Percentiles rank a stretch among this genome's conserved stretches.
Evolutionary conservation across 2,113 vertebrate genomes (phyloP).

Genomic region (Clupea harengus): DNA sequence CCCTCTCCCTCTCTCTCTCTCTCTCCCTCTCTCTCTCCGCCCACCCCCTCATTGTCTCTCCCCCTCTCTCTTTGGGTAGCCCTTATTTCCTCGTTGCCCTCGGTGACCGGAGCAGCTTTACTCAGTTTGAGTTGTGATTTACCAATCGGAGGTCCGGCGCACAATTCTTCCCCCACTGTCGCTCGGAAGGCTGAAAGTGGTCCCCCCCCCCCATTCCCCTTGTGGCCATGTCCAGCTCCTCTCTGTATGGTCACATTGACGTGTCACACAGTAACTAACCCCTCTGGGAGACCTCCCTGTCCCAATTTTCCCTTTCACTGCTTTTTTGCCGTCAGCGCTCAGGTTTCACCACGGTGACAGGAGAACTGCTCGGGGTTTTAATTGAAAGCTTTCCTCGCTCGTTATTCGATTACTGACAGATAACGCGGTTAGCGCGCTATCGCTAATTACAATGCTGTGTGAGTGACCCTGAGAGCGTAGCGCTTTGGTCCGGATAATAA

Average conservation of each 20-base stretch:
- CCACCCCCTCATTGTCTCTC: neutral
- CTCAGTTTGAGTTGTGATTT: constrained; percentile 28
- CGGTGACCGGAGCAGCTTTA: constrained; percentile 27
- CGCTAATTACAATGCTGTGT: neutral
- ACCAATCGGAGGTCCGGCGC: neutral
- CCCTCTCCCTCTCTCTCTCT: too few relatives aligned
- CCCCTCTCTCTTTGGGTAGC: neutral
- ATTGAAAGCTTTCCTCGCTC: constrained; percentile 15
- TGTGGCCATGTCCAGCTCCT: neutral
- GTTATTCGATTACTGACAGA: constrained; percentile 37
- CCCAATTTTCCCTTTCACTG: constrained; percentile 28
- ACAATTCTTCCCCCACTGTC: neutral
- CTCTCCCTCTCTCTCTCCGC: too few relatives aligned
- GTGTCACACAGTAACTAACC: constrained; percentile 21
- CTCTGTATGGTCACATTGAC: neutral
- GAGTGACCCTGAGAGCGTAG: neutral
- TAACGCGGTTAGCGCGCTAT: neutral
- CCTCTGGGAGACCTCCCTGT: constrained; percentile 26
- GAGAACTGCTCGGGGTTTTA: constrained; percentile 16
- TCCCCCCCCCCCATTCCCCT: neutral
- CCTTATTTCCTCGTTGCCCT: constrained; percentile 6
- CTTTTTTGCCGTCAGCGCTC: constrained; percentile 32
- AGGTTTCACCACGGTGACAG: constrained; percentile 20
- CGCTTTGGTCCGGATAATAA: neutral
- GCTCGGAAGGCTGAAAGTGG: neutral